Conservation (phyloP, 2,888 invertebrate genomes). For the Lymantria monacha region DNA sequence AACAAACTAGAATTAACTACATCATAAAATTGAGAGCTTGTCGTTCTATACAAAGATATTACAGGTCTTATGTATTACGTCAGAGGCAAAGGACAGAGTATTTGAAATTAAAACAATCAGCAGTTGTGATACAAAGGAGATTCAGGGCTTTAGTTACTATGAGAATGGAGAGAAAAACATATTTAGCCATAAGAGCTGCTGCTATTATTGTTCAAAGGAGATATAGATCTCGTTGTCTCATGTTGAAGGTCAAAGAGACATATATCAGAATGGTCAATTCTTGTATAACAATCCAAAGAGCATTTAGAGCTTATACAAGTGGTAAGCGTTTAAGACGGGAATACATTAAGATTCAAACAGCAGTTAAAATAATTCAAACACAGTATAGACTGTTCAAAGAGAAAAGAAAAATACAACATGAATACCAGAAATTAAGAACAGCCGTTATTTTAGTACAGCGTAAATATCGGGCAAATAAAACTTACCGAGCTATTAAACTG, state of each 20-base stretch:
- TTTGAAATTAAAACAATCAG: slow-evolving; percentile 44
- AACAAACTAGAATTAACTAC: slow-evolving; percentile 55
- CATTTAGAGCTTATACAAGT: slow-evolving; percentile 46
- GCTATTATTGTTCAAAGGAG: slow-evolving; percentile 48
- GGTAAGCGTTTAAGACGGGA: slow-evolving; percentile 46
- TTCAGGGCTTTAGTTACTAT: slow-evolving; percentile 57
- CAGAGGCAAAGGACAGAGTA: slow-evolving; percentile 49
- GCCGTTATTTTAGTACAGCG: slow-evolving; percentile 58
- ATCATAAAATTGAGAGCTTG: slow-evolving; percentile 51
- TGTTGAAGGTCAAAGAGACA: slow-evolving; percentile 51
- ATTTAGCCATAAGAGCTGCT: slow-evolving; percentile 39
- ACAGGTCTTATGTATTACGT: slow-evolving; percentile 48
- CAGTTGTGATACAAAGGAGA: slow-evolving; percentile 48
- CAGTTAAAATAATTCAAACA: slow-evolving; percentile 63
- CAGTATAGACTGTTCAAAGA: slow-evolving; percentile 51
- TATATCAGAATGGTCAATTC: slow-evolving; percentile 59
- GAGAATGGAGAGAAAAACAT: slow-evolving; percentile 46
- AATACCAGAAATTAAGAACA: slow-evolving; percentile 46
- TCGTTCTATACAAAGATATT: slow-evolving; percentile 64
- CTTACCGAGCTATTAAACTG: slow-evolving; percentile 31
- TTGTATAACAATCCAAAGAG: slow-evolving; percentile 63
- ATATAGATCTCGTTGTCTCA: slow-evolving; percentile 60
- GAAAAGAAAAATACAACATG: slow-evolving; percentile 38
- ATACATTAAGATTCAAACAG: slow-evolving; percentile 48
- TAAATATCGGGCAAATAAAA: slow-evolving; percentile 49